Evolutionary conservation across 2,888 invertebrate species (phyloP).

Genomic region (Acanthacorydalis orientalis): DNA sequence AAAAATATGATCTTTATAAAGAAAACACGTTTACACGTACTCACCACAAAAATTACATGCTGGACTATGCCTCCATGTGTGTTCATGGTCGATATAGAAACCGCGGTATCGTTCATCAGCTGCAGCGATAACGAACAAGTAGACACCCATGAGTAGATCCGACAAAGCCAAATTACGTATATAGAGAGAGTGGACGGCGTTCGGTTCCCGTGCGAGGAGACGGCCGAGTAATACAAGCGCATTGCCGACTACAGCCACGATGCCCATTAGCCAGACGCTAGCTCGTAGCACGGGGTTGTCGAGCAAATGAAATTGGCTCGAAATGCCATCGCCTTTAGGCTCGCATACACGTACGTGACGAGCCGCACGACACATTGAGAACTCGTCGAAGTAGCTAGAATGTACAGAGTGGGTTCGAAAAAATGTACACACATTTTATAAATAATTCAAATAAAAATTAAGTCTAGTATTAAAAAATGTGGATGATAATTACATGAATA

Average conservation of each 20-base stretch:
- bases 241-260: slow-evolving; percentile 39
- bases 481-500: too few relatives aligned
- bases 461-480: too few relatives aligned
- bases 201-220: slow-evolving; percentile 32
- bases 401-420: slow-evolving; percentile 4
- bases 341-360: slow-evolving; percentile 36
- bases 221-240: slow-evolving; percentile 36
- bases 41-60: slow-evolving; percentile 38
- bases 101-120: slow-evolving; percentile 34
- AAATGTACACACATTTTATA: too few relatives aligned
- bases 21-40: slow-evolving; percentile 2
- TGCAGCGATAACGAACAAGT: slow-evolving; percentile 38
- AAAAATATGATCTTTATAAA: too few relatives aligned
- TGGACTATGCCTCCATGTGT: slow-evolving; percentile 36
- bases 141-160: slow-evolving; percentile 44
- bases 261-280: slow-evolving; percentile 44
- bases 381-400: slow-evolving; percentile 38
- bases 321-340: slow-evolving; percentile 41
- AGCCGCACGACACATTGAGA: slow-evolving; percentile 36
- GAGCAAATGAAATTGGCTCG: slow-evolving; percentile 35
- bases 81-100: slow-evolving; percentile 36
- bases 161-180: slow-evolving; percentile 42
- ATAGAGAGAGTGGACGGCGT: slow-evolving; percentile 41
- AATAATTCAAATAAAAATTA: too few relatives aligned
- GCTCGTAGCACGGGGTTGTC: slow-evolving; percentile 34